Evolutionary conservation across 1,140 invertebrate species (phyloP).

Genomic region (Meloidogyne hapla): DNA sequence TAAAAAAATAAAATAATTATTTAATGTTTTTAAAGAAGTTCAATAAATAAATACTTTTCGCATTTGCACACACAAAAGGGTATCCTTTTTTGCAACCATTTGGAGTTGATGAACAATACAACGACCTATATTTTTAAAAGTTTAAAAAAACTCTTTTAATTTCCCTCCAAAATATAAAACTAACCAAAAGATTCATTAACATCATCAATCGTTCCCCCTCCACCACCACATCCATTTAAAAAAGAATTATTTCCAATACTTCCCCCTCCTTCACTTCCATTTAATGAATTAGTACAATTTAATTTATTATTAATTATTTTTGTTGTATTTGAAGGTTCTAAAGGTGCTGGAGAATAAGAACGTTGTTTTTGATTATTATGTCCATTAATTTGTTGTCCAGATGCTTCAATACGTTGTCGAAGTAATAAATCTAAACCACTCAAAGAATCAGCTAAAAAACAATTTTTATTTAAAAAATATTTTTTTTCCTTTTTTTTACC

Average conservation of each 20-base stretch:
- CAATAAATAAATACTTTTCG: conserved; percentile 21
- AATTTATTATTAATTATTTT: neutral
- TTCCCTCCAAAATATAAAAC: neutral
- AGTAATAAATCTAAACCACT: neutral
- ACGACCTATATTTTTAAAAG: conserved; percentile 12
- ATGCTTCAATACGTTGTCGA: conserved; percentile 1
- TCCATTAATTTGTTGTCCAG: neutral
- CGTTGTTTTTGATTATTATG: neutral
- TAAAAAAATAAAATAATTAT: neutral
- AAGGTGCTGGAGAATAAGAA: neutral
- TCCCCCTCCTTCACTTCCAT: conserved; percentile 1
- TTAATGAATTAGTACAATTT: neutral
- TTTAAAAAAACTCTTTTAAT: neutral
- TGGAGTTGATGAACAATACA: conserved; percentile 35
- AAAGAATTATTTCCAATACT: neutral
- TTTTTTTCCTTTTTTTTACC: neutral
- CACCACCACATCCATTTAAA: neutral
- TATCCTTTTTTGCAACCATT: conserved; percentile 28
- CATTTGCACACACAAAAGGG: conserved; percentile 31
- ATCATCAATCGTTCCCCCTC: conserved; percentile 6
- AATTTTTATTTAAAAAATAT: neutral
- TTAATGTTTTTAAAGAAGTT: neutral
- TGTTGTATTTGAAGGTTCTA: neutral
- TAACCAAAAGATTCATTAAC: conserved; percentile 29
- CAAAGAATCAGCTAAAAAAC: neutral